phyloP scores from a whole-genome alignment of 2,797 vertebrate genomes.

The Enteromius paludinosus region DNA sequence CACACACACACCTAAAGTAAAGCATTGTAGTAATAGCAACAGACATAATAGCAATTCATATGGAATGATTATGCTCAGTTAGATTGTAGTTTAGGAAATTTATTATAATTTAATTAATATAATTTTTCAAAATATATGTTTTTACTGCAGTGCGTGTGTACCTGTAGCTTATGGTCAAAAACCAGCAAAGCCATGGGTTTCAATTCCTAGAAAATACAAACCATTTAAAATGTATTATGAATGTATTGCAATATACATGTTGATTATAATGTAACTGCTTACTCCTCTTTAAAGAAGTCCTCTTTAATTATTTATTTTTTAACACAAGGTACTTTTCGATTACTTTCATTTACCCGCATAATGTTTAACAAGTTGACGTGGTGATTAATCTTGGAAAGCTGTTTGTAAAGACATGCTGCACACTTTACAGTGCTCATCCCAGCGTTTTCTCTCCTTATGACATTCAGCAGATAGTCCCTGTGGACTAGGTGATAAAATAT shows the following conservation, averaged over 20 bases:
- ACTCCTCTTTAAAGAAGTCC: background rate
- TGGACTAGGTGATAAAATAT: conserved; percentile 41
- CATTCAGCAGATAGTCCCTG: conserved; percentile 34
- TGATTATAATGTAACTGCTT: background rate
- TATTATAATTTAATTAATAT: too few species aligned
- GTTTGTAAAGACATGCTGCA: conserved; percentile 30
- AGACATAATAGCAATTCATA: background rate
- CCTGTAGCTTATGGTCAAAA: background rate
- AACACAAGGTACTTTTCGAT: background rate
- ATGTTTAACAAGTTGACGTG: conserved; percentile 38
- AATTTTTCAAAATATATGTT: background rate
- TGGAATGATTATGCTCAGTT: background rate
- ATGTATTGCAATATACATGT: conserved; percentile 12
- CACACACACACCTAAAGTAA: background rate
- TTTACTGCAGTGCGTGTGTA: background rate
- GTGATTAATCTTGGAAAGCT: conserved; percentile 43
- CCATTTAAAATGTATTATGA: conserved; percentile 5
- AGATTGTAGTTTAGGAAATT: background rate
- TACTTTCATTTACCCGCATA: conserved; percentile 35
- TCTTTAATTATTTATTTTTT: background rate
- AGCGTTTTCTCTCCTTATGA: conserved; percentile 35
- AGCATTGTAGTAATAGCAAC: background rate
- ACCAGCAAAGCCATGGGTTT: background rate
- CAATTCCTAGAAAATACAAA: background rate
- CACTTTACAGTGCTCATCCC: conserved; percentile 32